phyloP scores from a whole-genome alignment of 2,888 invertebrate genomes.

The Leptura quadrifasciata region DNA sequence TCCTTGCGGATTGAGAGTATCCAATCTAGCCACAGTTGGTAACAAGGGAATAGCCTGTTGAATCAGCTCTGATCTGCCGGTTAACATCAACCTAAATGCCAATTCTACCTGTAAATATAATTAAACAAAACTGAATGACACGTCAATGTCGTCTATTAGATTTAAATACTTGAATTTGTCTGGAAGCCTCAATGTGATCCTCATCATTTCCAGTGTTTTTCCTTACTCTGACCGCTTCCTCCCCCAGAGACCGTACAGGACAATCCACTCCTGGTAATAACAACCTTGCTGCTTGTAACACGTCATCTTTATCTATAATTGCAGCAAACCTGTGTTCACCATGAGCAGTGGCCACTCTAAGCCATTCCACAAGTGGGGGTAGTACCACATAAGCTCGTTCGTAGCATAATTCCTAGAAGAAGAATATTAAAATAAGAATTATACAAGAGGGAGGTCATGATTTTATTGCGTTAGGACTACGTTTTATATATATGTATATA shows the following conservation, averaged over 20 bases:
- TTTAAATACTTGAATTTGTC: slow-evolving; percentile 68
- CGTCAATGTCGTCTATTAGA: neutral
- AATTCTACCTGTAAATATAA: slow-evolving; percentile 76
- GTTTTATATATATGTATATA: too few relatives aligned
- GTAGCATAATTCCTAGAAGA: slow-evolving; percentile 84
- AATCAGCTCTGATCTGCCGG: slow-evolving; percentile 87
- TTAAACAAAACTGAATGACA: neutral
- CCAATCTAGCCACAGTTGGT: slow-evolving; percentile 82
- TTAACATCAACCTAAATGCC: slow-evolving; percentile 87
- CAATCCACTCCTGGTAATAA: slow-evolving; percentile 93
- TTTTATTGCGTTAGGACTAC: too few relatives aligned
- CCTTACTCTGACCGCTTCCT: slow-evolving; percentile 74
- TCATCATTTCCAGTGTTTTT: slow-evolving; percentile 70
- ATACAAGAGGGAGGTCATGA: too few relatives aligned
- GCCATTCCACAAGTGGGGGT: slow-evolving; percentile 94
- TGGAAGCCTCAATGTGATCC: slow-evolving; percentile 69
- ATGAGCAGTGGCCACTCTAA: slow-evolving; percentile 88
- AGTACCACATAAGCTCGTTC: slow-evolving; percentile 91
- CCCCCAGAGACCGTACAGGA: slow-evolving; percentile 85
- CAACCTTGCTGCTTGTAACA: slow-evolving; percentile 90
- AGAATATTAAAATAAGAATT: too few relatives aligned
- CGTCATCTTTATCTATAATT: slow-evolving; percentile 86
- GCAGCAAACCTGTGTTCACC: slow-evolving; percentile 87
- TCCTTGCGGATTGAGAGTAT: slow-evolving; percentile 86
- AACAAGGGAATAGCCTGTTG: slow-evolving; percentile 86